These are phyloP conservation scores for Bungarus multicinctus DNA, from an alignment of 2,113 vertebrate genomes.

Conservation along the genomic window DNA sequence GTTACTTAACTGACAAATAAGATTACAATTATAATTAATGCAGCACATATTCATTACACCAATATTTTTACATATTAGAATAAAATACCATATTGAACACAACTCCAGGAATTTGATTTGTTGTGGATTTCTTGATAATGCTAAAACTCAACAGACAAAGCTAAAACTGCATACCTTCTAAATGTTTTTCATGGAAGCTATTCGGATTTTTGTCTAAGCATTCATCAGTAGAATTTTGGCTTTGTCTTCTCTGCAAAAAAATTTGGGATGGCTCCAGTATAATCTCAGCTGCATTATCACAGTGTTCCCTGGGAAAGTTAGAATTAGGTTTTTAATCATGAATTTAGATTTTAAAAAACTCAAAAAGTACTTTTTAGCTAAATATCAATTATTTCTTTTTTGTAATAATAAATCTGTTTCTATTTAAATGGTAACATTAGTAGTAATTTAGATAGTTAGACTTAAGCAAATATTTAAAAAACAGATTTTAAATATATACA, in stretches of 20 bases:
- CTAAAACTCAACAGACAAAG: neutral
- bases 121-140: neutral
- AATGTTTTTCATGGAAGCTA: slow-evolving; percentile 15
- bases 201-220: slow-evolving; percentile 1
- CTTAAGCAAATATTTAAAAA: neutral
- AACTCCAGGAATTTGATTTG: neutral
- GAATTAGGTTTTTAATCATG: neutral
- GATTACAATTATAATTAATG: neutral
- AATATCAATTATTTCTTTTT: neutral
- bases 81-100: neutral
- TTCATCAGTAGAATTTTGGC: neutral
- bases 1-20: neutral
- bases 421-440: neutral
- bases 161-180: slow-evolving; percentile 58
- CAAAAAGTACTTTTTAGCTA: neutral
- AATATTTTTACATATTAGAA: neutral
- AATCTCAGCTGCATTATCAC: slow-evolving; percentile 68
- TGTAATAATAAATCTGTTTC: neutral
- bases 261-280: slow-evolving; percentile 56
- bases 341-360: neutral
- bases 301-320: slow-evolving; percentile 69
- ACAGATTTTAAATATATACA: neutral
- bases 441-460: neutral
- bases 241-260: neutral
- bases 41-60: neutral